Evolutionary conservation across 2,888 invertebrate genomes (phyloP), one percentile per base, ranked within the genome.

Genomic region (Ischnura elegans): DNA sequence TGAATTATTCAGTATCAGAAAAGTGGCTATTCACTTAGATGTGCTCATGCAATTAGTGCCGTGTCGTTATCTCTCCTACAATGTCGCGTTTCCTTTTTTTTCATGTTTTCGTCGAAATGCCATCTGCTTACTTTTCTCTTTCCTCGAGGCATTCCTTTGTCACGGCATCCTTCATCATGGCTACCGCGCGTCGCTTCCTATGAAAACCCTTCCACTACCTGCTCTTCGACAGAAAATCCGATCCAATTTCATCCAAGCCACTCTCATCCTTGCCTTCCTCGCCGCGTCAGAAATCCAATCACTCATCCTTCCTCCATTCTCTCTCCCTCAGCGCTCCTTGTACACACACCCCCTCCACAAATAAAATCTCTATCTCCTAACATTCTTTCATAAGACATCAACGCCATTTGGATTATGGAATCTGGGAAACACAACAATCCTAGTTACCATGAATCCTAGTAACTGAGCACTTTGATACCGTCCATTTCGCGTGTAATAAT

Each of bases 251-350:
- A 55, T 42, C n/a, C 13, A 25, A 29, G 29, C 10, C 76, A 25
- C 61, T 61, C 61, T 25, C 61, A 10, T 47, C 47, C 47, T 47
- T n/a, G 61, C 36, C n/a, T 10, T 36, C 76, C 76, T 36, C 76
- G 1, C 76, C 76, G 36, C 76, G 36, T 36, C 76, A 76, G 76
- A 87, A 87, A 87, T 87, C 55, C 55, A 87, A 87, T 87, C 87
- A 76, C 76, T 76, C 76, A 36, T 76, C 76, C 76, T 36, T 36
- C 25, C 36, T 76, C 25, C 76, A 13, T 2, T 76, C 76, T 16
- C 29, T 13, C 76, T 10, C 16, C 2, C 29, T 36, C 10, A 6
- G 6, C 13, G 6, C 29, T n/a, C 36, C 76, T 76, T 10, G 16
- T 8, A 13, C 61, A 4, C 76, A 2, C 13, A 2, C 29, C 25